Evolutionary conservation across 2,797 vertebrate genomes (phyloP).

Genomic region (Sylvilagus floridanus): DNA sequence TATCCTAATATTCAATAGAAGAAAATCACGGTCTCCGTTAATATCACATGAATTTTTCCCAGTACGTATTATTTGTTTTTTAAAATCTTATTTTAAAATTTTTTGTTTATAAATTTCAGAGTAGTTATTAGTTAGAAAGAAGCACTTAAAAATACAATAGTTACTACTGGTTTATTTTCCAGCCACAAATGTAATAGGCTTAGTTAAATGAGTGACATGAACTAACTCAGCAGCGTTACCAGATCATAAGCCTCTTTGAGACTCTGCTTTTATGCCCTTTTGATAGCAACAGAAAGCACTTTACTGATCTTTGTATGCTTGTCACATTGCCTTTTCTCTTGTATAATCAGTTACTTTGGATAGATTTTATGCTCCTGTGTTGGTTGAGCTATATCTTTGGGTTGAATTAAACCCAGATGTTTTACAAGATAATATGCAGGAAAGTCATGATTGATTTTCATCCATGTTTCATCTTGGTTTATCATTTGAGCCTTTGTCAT

Average conservation of each 20-base stretch:
- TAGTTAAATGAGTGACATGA: not conserved
- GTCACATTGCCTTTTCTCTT: slow-evolving; percentile 31
- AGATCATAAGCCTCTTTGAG: not conserved
- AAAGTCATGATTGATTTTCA: slow-evolving; percentile 59
- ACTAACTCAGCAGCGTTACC: not conserved
- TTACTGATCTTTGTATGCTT: not conserved
- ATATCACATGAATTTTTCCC: not conserved
- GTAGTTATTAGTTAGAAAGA: slow-evolving; percentile 53
- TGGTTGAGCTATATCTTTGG: slow-evolving; percentile 61
- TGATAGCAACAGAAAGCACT: not conserved
- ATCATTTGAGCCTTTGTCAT: slow-evolving; percentile 51
- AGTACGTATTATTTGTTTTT: not conserved
- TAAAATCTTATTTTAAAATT: slow-evolving; percentile 13
- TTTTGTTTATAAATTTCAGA: slow-evolving; percentile 15
- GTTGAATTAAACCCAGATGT: slow-evolving; percentile 66
- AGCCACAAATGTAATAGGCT: not conserved
- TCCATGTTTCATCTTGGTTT: slow-evolving; percentile 56
- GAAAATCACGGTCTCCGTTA: slow-evolving; percentile 3
- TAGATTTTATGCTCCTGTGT: slow-evolving; percentile 54
- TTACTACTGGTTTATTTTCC: not conserved
- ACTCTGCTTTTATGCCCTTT: slow-evolving; percentile 30
- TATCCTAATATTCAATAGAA: slow-evolving; percentile 52
- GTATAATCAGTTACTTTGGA: slow-evolving; percentile 58
- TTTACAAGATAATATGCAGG: slow-evolving; percentile 61
- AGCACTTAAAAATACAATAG: not conserved